Base-by-base conservation (phyloP, 2,113 vertebrate species). In the Myocastor coypus region DNA sequence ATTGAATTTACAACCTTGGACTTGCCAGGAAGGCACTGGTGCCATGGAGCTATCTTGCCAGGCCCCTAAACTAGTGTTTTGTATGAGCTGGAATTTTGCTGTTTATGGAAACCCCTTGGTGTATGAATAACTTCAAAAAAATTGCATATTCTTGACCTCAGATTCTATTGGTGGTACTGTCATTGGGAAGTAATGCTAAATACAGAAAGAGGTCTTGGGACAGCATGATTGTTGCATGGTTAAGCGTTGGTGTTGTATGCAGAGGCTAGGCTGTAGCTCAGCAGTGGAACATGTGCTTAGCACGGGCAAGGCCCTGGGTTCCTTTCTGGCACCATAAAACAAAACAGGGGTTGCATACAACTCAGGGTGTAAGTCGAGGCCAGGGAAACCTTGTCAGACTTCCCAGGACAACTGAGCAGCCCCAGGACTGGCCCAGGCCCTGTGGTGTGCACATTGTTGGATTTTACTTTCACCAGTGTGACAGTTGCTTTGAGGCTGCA, bases 71-170 rank as follows among this genome's bases (percentile, higher is more conserved):
- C 63, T 78, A 57, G 57, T 71, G 9, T 42, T 83, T 69, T 66
- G 28, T n/a, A 10, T 71, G 81, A 92, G 34, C 52, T 37, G 26
- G 59, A 88, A 78, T 91, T 85, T 78, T 86, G 52, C 66, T 34
- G 37, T 86, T 71, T 83, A 59, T 77, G 64, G 52, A 88, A 89
- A 80, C 32, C 34, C 3, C 55, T 20, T 87, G 46, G 82, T 82
- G 32, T 85, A 19, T 87, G 68, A 85, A 71, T 83, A 83, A 93
- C 59, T n/a, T n/a, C n/a, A n/a, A 61, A 61, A 57, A 68, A 61
- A 64, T 12, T 52, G 19, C 2, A 11, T 8, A 55, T 2, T 66
- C 22, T 71, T 83, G 46, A 83, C 71, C 13, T 59, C 12, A 2
- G 64, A 68, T 78, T 93, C 52, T 32, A n/a, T n/a, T 12, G 9